Evolutionary conservation across 2,888 invertebrate species (phyloP), one percentile per base, ranked within the genome.

Genomic region (Chloroclystis v-ata): DNA sequence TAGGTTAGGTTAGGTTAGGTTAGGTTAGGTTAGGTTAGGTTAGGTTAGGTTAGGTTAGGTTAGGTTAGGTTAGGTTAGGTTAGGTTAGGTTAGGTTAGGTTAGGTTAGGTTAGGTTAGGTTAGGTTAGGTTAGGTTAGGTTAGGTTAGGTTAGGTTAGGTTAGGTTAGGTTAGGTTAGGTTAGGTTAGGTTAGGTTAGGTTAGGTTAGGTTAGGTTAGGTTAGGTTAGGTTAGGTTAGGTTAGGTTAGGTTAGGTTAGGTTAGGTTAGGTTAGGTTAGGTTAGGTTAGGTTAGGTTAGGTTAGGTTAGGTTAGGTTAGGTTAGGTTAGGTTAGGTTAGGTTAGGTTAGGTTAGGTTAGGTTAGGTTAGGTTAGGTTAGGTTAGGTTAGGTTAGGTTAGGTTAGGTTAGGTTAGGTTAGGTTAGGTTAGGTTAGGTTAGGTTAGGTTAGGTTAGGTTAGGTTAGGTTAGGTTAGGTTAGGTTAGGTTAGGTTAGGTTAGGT

Each of bases 221-320:
- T 35, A 43, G 39, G 43, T 38, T 43, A 43, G 48, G 43, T 43
- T 43, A 43, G 39, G 48, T 48, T 43, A 38, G 47, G 43, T 42
- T 47, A 38, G 43, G 47, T 42, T 47, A 42, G 42, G 47, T 41
- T 47, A 47, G 47, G 38, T 25, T 38, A 28, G 38, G 38, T 25
- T 38, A 54, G 54, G 54, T 55, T 55, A 51, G 52, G 52, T 55
- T 55, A 52, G 52, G 49, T 52, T 47, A 52, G 47, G 48, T 56
- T 53, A 49, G 52, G 50, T 53, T 52, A 50, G 52, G 52, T 56
- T 52, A 52, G 24, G 24, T 24, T 24, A 24, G 24, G 24, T 24
- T 24, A 24, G 24, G 24, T 24, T 24, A 24, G 24, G 24, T 24
- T 24, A 24, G 24, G 24, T 24, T 24, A 24, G 24, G 54, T 56